Evolutionary conservation across 2,888 invertebrate genomes (phyloP), one percentile per base, ranked within the genome.

Genomic region (Drosophila suboccidentalis): DNA sequence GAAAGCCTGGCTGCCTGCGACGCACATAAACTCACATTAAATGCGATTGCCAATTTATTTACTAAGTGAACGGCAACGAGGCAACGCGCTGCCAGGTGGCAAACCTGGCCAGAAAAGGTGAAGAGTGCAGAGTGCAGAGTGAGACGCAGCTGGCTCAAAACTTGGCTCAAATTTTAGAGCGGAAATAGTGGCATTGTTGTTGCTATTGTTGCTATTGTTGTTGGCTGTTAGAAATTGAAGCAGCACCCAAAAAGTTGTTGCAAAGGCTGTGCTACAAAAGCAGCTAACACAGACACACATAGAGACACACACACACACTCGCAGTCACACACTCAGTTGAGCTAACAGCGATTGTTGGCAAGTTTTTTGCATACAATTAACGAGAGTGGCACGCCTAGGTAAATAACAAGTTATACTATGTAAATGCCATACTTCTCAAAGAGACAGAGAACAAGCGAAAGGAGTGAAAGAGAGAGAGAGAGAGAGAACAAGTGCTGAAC

Each of bases 41-140:
- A 89, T 85, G 75, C 87, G 87, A 87, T 87, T 87, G 87, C 90
- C 88, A 89, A 87, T 90, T 87, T 87, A 89, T 89, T 89, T 89
- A 86, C 88, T 82, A 89, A 87, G 87, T 89, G 86, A 89, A 79
- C 80, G 62, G 61, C 66, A 71, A 39, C 63, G 67, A 59, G 64
- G 66, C 55, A 61, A 41, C 11, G 69, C 51, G 47, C 36, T 39
- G 29, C 43, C 55, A 50, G 64, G 53, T 64, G 73, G 43, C 51
- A 62, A n/a, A n/a, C n/a, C n/a, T n/a, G n/a, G n/a, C n/a, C 49
- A 43, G 4, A 34, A 54, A 47, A 64, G 51, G 47, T 61, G 39
- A 15, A 15, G 22, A 58, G 63, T 22, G 50, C 46, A 29, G 46
- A 41, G 59, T 39, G 46, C 66, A 26, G 26, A 26, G 26, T 38